A percentile compares a stretch with the other conserved stretches of the same genome.
phyloP scores from a whole-genome alignment of 1,140 invertebrate genomes.

The Drosophila paulistorum region DNA sequence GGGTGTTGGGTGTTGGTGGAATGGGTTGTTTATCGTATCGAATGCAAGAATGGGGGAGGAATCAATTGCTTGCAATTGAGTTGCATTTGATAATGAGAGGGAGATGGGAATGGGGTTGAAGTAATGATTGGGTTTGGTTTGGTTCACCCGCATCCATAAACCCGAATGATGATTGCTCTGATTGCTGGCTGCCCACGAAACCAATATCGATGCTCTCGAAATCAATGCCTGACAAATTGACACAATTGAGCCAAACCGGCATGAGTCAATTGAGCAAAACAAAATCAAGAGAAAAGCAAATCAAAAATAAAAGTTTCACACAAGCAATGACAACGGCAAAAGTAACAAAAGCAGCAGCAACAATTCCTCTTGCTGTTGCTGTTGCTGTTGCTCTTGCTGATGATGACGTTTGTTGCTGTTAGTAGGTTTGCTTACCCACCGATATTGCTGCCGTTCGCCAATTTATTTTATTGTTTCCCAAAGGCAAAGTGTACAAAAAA shows the following conservation, averaged over 20 bases:
- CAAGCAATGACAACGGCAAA: conserved; percentile 2
- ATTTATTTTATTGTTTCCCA: conserved; percentile 77
- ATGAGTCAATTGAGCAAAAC: conserved; percentile 14
- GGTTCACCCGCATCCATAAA: conserved; percentile 70
- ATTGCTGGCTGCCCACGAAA: conserved; percentile 64
- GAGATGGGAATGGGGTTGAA: not conserved
- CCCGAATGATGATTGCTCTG: conserved; percentile 68
- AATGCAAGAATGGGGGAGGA: not conserved
- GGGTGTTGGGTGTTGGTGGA: not conserved
- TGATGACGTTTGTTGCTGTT: conserved; percentile 33
- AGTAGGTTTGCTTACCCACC: conserved; percentile 36
- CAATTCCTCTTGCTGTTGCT: conserved; percentile 20
- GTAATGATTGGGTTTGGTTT: not conserved
- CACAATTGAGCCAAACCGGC: conserved; percentile 58
- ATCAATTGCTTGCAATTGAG: conserved; percentile 12
- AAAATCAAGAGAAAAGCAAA: conserved; percentile 10
- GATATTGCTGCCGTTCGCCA: conserved; percentile 56
- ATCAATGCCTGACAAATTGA: conserved; percentile 76
- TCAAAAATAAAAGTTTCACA: conserved; percentile 10
- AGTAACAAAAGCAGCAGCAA: not conserved
- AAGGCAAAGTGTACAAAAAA: conserved; percentile 41
- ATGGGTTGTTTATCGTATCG: too few relatives aligned
- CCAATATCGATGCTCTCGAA: conserved; percentile 62
- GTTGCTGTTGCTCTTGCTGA: conserved; percentile 18
- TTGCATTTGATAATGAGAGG: not conserved